A percentile compares a stretch with the other conserved stretches of the same genome.
Conservation (phyloP, 2,888 invertebrate genomes). For the Trichogramma evanescens region DNA sequence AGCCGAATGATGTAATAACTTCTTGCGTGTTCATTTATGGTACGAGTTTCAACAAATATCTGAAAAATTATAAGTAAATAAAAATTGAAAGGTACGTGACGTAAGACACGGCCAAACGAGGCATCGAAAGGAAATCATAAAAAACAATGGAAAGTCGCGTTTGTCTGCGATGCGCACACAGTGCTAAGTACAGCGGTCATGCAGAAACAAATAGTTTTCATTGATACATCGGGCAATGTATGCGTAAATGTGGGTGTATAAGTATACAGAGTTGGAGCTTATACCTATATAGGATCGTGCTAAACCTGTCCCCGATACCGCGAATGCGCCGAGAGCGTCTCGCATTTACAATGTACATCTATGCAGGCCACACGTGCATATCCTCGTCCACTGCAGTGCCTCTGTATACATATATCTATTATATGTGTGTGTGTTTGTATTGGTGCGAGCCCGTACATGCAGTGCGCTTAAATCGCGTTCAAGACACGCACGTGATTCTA, state of each 20-base stretch:
- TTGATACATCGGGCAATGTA: conserved; percentile 6
- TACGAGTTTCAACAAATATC: too few relatives aligned
- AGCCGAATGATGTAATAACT: too few relatives aligned
- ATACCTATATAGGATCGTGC: not conserved
- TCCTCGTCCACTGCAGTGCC: not conserved
- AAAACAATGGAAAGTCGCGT: not conserved
- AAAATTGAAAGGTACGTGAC: too few relatives aligned
- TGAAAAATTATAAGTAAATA: too few relatives aligned
- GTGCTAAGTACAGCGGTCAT: not conserved
- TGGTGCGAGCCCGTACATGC: not conserved
- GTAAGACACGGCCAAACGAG: not conserved
- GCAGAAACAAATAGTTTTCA: conserved; percentile 5
- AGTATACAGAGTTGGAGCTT: too few relatives aligned
- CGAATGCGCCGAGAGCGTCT: conserved; percentile 26
- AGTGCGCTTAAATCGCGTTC: too few relatives aligned
- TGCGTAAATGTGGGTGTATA: too few relatives aligned
- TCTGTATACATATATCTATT: not conserved
- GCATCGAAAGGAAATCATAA: not conserved
- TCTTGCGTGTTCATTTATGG: too few relatives aligned
- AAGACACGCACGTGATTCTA: too few relatives aligned
- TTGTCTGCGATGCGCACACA: not conserved
- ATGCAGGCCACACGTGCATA: not conserved
- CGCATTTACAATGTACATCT: conserved; percentile 31
- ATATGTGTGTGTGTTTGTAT: not conserved
- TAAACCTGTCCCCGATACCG: conserved; percentile 18